A percentile compares a stretch with the other conserved stretches of the same genome.
These are phyloP conservation scores for Leuciscus waleckii DNA, from an alignment of 2,797 vertebrate genomes.

Conservation along the genomic window DNA sequence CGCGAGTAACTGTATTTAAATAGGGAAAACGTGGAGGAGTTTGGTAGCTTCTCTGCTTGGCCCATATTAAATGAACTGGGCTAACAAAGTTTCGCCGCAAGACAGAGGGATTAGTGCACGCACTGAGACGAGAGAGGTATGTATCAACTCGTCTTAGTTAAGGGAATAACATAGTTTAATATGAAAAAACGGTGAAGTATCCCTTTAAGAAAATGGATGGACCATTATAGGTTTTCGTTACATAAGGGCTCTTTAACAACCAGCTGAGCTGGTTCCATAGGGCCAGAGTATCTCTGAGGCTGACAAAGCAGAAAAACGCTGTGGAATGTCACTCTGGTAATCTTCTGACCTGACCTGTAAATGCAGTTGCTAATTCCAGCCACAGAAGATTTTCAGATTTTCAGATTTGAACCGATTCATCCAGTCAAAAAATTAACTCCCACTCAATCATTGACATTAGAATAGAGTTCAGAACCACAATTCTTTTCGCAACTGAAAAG, in stretches of 20 bases:
- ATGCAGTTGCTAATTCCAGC: slow-evolving; percentile 2
- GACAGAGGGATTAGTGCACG: too few species aligned
- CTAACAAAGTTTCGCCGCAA: too few species aligned
- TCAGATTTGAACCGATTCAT: not conserved
- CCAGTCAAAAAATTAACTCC: not conserved
- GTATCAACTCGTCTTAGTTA: too few species aligned
- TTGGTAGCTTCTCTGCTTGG: too few species aligned
- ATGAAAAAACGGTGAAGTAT: too few species aligned
- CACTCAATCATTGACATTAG: not conserved
- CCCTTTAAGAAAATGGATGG: not conserved
- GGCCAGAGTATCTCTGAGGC: not conserved
- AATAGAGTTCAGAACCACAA: not conserved
- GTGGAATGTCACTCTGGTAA: not conserved
- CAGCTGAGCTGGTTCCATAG: not conserved
- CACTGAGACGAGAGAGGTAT: too few species aligned
- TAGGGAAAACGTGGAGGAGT: too few species aligned
- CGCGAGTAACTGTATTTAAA: too few species aligned
- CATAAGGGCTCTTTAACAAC: not conserved
- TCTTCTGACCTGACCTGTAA: slow-evolving; percentile 17
- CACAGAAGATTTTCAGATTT: not conserved
- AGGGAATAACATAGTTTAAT: too few species aligned
- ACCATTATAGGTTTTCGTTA: not conserved
- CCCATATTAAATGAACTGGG: too few species aligned
- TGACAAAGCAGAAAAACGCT: slow-evolving; percentile 9
- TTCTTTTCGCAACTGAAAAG: too few species aligned